phyloP scores from a whole-genome alignment of 1,140 invertebrate species.

The Drosophila simulans region DNA sequence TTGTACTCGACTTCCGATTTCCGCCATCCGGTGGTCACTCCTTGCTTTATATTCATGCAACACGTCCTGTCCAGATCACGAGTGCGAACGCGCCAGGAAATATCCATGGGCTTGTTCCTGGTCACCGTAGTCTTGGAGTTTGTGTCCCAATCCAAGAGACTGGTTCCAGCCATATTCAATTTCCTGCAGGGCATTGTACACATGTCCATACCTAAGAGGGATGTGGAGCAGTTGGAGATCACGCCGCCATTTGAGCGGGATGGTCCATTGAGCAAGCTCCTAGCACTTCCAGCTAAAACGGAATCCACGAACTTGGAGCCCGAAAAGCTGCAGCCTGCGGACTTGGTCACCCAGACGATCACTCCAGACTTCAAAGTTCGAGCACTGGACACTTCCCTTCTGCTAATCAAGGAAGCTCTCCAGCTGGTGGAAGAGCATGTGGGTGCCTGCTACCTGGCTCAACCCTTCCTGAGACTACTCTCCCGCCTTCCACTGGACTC shows the following conservation, averaged over 20 bases:
- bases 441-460: conserved; percentile 75
- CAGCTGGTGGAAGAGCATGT: conserved; percentile 85
- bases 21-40: conserved; percentile 93
- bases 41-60: conserved; percentile 92
- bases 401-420: conserved; percentile 86
- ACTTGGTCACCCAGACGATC: conserved; percentile 67
- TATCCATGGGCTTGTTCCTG: conserved; percentile 92
- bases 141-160: conserved; percentile 91
- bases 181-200: conserved; percentile 90
- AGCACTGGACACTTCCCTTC: conserved; percentile 85
- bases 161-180: conserved; percentile 91
- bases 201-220: conserved; percentile 86
- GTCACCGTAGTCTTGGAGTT: conserved; percentile 91
- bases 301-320: conserved; percentile 37
- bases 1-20: conserved; percentile 96
- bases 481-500: conserved; percentile 86
- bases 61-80: conserved; percentile 89
- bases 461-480: conserved; percentile 85
- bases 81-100: conserved; percentile 88
- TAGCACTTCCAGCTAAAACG: conserved; percentile 46
- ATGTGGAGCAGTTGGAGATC: conserved; percentile 86
- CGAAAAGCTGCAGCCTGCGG: conserved; percentile 49
- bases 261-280: conserved; percentile 79
- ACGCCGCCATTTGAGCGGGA: conserved; percentile 88
- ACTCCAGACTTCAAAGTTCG: conserved; percentile 88